These are phyloP conservation scores for Allacma fusca DNA, from an alignment of 2,888 invertebrate species.

Conservation along the genomic window DNA sequence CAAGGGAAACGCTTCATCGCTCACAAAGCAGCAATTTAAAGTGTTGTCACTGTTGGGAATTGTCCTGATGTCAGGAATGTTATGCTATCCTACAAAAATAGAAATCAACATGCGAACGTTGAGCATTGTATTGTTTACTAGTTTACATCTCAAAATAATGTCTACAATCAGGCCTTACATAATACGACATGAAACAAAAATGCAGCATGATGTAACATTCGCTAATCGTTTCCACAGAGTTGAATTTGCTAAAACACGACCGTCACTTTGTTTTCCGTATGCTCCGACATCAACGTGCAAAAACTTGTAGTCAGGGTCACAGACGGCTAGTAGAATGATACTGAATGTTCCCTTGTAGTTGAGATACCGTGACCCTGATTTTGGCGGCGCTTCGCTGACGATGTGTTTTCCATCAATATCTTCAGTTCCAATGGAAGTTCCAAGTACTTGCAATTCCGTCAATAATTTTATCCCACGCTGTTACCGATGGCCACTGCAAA, in stretches of 20 bases:
- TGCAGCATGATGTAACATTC: too few relatives aligned
- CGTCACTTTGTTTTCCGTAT: not conserved
- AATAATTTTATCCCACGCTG: not conserved
- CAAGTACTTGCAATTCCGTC: not conserved
- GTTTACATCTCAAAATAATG: too few relatives aligned
- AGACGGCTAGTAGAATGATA: not conserved
- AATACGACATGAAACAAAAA: too few relatives aligned
- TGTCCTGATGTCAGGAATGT: too few relatives aligned
- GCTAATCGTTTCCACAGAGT: not conserved
- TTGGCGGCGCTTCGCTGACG: not conserved
- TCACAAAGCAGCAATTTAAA: too few relatives aligned
- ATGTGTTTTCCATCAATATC: not conserved
- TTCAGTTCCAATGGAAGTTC: not conserved
- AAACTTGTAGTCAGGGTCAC: conserved; percentile 5
- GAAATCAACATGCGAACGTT: too few relatives aligned
- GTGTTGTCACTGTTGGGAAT: too few relatives aligned
- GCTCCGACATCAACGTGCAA: not conserved
- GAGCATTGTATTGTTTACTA: too few relatives aligned
- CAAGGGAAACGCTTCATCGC: too few relatives aligned
- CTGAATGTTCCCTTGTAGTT: conserved; percentile 1
- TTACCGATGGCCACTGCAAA: not conserved
- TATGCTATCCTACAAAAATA: too few relatives aligned
- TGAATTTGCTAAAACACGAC: not conserved
- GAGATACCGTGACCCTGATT: not conserved
- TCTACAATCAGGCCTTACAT: too few relatives aligned